phyloP scores from a whole-genome alignment of 2,888 invertebrate genomes.

The Mystacides longicornis region DNA sequence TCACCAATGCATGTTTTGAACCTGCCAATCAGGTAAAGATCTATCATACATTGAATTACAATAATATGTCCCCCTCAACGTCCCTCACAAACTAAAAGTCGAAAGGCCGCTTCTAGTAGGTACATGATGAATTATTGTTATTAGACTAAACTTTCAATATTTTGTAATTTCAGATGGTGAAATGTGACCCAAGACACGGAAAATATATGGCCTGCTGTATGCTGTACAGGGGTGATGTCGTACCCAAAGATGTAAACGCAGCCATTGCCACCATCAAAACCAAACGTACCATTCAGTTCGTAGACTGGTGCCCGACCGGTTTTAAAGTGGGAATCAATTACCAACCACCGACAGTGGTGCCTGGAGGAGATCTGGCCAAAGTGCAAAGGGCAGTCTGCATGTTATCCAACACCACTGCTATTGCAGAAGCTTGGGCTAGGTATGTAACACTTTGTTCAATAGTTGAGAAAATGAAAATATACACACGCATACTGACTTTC shows the following conservation, averaged over 20 bases:
- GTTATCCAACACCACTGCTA: constrained; percentile 94
- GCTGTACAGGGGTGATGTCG: constrained; percentile 89
- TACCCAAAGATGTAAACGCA: constrained; percentile 89
- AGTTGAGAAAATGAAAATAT: too few relatives aligned
- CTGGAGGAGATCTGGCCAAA: constrained; percentile 86
- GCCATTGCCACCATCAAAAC: constrained; percentile 92
- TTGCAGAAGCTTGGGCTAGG: constrained; percentile 93
- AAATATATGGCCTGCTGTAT: constrained; percentile 95
- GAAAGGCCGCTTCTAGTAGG: too few relatives aligned
- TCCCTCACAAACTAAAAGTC: neutral
- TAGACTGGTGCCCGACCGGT: constrained; percentile 84
- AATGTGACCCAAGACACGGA: constrained; percentile 84
- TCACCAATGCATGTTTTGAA: constrained; percentile 93
- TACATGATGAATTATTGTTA: neutral
- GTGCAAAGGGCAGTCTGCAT: constrained; percentile 94
- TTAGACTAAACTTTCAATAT: neutral
- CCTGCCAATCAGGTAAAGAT: constrained; percentile 69
- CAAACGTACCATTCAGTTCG: constrained; percentile 86
- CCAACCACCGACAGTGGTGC: constrained; percentile 87
- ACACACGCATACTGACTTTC: too few relatives aligned
- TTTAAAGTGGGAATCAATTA: constrained; percentile 77
- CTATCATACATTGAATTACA: neutral
- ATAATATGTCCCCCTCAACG: neutral
- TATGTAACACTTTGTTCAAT: too few relatives aligned
- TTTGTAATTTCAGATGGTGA: constrained; percentile 81